These are phyloP conservation scores for Hydropotes inermis DNA, from an alignment of 2,113 vertebrate species.

Conservation along the genomic window DNA sequence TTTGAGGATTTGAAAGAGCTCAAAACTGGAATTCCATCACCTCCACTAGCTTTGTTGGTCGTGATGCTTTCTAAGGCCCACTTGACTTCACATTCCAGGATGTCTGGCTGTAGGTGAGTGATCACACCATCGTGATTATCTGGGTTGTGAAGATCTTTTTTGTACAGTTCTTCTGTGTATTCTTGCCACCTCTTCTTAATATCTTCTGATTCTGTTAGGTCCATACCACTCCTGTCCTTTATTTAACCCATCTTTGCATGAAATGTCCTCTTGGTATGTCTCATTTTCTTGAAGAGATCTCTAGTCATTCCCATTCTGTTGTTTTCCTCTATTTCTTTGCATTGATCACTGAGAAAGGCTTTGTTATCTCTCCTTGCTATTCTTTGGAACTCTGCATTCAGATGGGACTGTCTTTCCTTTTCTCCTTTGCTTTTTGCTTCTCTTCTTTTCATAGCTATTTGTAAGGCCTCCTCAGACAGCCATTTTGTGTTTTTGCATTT, in stretches of 20 bases:
- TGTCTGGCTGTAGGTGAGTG: background rate
- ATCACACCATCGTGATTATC: background rate
- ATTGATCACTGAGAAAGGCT: background rate
- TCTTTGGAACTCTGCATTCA: background rate
- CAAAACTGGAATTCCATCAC: fast-evolving
- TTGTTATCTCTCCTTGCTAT: background rate
- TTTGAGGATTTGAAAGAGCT: background rate
- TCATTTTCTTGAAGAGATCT: background rate
- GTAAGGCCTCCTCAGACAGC: background rate
- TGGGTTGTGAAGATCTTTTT: background rate
- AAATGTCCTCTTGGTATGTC: background rate
- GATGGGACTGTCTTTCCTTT: background rate
- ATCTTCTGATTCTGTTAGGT: background rate
- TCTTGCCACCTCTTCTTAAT: background rate
- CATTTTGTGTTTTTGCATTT: background rate
- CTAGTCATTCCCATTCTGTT: background rate
- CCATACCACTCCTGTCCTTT: background rate
- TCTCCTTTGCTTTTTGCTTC: background rate
- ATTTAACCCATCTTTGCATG: background rate
- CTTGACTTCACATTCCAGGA: background rate
- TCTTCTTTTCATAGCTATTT: background rate
- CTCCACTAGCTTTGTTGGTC: background rate
- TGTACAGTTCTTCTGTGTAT: background rate
- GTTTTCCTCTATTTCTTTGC: background rate
- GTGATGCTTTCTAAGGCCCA: background rate